Evolutionary conservation across 2,113 vertebrate species (phyloP).

Genomic region (Egretta garzetta): DNA sequence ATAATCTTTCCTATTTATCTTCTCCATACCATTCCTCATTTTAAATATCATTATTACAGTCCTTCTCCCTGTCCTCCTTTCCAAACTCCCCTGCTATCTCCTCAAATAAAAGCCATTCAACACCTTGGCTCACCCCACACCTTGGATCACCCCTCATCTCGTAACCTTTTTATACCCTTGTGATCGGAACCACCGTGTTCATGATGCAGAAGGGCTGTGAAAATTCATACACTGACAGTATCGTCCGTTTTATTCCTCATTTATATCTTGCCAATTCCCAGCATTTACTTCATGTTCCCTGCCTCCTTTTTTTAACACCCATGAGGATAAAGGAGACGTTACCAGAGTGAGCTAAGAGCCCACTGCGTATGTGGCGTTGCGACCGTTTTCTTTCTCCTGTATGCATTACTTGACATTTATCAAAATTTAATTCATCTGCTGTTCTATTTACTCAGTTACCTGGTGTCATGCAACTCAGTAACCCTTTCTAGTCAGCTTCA

Average conservation of each 20-base stretch:
- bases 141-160: not conserved
- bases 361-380: accelerated
- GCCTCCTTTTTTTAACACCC: not conserved
- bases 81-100: not conserved
- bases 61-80: not conserved
- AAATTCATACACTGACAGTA: not conserved
- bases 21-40: not conserved
- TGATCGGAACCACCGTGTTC: not conserved
- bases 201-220: not conserved
- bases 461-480: not conserved
- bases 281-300: not conserved
- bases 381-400: not conserved
- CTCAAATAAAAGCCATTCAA: not conserved
- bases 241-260: not conserved
- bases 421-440: not conserved
- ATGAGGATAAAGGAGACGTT: not conserved
- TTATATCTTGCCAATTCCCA: not conserved
- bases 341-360: not conserved
- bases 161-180: not conserved
- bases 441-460: not conserved
- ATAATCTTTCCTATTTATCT: not conserved
- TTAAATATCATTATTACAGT: not conserved
- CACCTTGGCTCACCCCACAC: not conserved
- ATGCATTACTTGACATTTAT: not conserved
- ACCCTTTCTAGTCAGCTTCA: not conserved